phyloP scores from a whole-genome alignment of 2,797 vertebrate species.

The Chrosomus eos region DNA sequence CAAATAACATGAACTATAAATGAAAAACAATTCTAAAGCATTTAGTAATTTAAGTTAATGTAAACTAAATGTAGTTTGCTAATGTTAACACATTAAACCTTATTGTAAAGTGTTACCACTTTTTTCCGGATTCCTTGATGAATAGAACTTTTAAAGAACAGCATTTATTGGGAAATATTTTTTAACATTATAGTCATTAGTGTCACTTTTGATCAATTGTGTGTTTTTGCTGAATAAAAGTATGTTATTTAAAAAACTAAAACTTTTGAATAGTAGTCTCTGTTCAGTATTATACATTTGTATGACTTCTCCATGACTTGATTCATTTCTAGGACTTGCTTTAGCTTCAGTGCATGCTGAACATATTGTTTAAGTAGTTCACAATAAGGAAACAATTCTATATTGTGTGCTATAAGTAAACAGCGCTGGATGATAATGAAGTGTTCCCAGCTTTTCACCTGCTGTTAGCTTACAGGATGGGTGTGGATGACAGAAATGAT shows the following conservation, averaged over 20 bases:
- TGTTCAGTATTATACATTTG: neutral
- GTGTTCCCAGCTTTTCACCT: conserved; percentile 47
- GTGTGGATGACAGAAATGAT: conserved; percentile 19
- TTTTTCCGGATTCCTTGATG: neutral
- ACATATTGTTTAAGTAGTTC: conserved; percentile 12
- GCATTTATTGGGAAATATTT: neutral
- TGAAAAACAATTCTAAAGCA: no score
- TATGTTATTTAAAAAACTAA: neutral
- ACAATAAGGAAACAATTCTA: conserved; percentile 34
- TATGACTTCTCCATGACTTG: neutral
- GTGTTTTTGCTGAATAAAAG: neutral
- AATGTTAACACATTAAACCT: neutral
- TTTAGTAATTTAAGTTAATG: no score
- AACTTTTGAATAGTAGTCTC: neutral
- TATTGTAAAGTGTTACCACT: no score
- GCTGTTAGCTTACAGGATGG: conserved; percentile 35
- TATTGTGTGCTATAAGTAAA: conserved; percentile 36
- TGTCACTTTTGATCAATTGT: neutral
- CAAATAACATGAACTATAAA: no score
- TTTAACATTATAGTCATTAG: neutral
- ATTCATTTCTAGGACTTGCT: neutral
- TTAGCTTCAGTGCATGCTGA: neutral
- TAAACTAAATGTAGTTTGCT: neutral
- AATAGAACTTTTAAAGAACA: neutral
- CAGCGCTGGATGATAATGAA: conserved; percentile 13